Base-by-base conservation (phyloP, 2,797 vertebrate genomes). In the Pseudochirops corinnae region DNA sequence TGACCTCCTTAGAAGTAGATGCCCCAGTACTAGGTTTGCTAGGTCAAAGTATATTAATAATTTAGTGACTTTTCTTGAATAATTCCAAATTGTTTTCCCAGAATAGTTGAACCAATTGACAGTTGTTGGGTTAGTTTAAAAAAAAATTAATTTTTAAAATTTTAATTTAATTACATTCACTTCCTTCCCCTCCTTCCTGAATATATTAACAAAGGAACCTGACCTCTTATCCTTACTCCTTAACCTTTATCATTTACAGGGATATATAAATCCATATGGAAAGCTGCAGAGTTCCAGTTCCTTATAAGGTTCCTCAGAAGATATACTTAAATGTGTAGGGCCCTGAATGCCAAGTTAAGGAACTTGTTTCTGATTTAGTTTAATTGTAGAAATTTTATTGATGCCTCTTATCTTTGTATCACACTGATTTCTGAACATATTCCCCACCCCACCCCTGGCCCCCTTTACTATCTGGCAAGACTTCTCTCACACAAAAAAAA, bases 371-470 rank as follows among this genome's bases (percentile, higher is more conserved):
- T 87, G 9, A 87, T 24, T 57, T 24, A 57, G 12, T 18, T 39
- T 46, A 39, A 39, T 24, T 82, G 39, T 74, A 39, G 18, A 74
- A 74, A 46, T 82, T 26, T 21, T 24, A 1, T 50, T 26, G 9
- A 26, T 46, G 39, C 9, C 21, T 87, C 74, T n/a, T 46, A n/a
- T 67, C 74, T 87, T 87, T 87, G 3, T 46, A 87, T 87, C 39
- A 50, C 24, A 46, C 28, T 87, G 39, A 46, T 50, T 87, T 87
- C 74, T 46, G 39, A 87, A 87, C 46, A 87, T 87, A 82, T 74
- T 16, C 16, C 62, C 7, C 74, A 0, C 6, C 5, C 62, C 2
- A 18, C 3, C 5, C 67, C n/a, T 29, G 1, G 10, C 1, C 1
- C 62, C 3, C 24, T 87, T 87, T 33, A 46, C 39, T 87, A 11